Evolutionary conservation across 2,888 invertebrate genomes (phyloP).

Genomic region (Macrophya alboannulata): DNA sequence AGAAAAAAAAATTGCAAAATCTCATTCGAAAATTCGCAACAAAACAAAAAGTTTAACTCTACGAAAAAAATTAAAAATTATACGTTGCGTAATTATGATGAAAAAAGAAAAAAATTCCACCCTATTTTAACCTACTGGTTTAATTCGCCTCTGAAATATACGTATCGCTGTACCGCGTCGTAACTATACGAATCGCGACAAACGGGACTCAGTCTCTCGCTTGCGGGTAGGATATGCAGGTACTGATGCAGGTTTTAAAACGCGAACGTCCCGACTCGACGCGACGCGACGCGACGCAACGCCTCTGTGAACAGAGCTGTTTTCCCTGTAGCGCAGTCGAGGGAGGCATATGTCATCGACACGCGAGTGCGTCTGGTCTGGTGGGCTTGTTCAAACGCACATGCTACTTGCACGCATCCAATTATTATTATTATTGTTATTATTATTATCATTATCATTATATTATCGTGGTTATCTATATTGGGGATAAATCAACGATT

Average conservation of each 20-base stretch:
- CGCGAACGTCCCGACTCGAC: neutral
- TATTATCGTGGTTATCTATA: neutral
- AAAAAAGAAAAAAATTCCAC: neutral
- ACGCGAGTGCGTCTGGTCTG: conserved; percentile 54
- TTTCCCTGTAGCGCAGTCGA: neutral
- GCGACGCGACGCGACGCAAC: neutral
- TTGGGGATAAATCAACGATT: neutral
- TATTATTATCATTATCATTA: neutral
- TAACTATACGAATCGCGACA: conserved; percentile 9
- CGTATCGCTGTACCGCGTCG: neutral
- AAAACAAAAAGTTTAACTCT: too few relatives aligned
- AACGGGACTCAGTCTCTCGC: neutral
- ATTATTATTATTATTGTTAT: conserved; percentile 31
- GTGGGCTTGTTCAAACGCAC: conserved; percentile 53
- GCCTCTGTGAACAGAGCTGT: conserved; percentile 16
- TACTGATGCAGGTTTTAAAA: neutral
- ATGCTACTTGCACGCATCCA: conserved; percentile 52
- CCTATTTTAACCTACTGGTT: too few relatives aligned
- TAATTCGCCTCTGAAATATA: neutral
- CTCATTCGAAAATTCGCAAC: too few relatives aligned
- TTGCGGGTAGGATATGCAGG: neutral
- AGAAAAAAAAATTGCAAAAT: too few relatives aligned
- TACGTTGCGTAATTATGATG: too few relatives aligned
- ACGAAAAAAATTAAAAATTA: too few relatives aligned
- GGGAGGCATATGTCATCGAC: conserved; percentile 55